Evolutionary conservation across 2,797 vertebrate species (phyloP), one percentile per base, ranked within the genome.

Genomic region (Leptodactylus fallax): DNA sequence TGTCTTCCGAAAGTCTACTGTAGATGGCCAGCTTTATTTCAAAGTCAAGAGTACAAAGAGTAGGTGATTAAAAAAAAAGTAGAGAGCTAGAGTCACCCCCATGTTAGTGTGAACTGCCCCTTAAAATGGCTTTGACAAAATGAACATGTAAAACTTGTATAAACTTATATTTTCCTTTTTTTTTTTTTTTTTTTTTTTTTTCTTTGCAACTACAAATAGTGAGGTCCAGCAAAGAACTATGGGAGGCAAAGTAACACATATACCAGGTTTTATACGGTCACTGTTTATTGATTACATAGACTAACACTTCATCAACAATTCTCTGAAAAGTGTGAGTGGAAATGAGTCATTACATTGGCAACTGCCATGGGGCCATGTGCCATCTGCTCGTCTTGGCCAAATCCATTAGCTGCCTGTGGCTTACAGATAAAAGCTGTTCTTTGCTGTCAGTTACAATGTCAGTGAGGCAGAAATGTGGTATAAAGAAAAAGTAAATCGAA

Each of bases 391-490:
- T 55, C 25, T 53, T 78, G 76, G 49, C 76, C 76, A 53, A 78
- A 78, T 78, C 76, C 76, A 78, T 78, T 53, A 78, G 76, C 47
- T 55, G 51, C 49, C 76, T 25, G 76, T 78, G 76, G n/a, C 51
- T 55, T 55, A 78, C 23, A 78, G 76, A 78, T 55, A 78, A 78
- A 78, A 78, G 76, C 76, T 55, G 76, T 78, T 78, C 76, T 78
- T 53, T 78, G 76, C 76, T 78, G 76, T 78, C 76, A 78, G n/a
- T 78, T 53, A 78, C 76, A 78, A 74, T 74, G 71, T 74, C 45
- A 74, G 4, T 74, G 71, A 78, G 51, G 76, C 76, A 78, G 76
- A 78, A 78, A 25, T 11, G 45, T 21, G 9, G 45, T 12, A 51
- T 21, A 77, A 78, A 55, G n/a, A 55, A 78, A 69, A 25, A n/a